phyloP scores from a whole-genome alignment of 2,797 vertebrate species.

The Artibeus jamaicensis region DNA sequence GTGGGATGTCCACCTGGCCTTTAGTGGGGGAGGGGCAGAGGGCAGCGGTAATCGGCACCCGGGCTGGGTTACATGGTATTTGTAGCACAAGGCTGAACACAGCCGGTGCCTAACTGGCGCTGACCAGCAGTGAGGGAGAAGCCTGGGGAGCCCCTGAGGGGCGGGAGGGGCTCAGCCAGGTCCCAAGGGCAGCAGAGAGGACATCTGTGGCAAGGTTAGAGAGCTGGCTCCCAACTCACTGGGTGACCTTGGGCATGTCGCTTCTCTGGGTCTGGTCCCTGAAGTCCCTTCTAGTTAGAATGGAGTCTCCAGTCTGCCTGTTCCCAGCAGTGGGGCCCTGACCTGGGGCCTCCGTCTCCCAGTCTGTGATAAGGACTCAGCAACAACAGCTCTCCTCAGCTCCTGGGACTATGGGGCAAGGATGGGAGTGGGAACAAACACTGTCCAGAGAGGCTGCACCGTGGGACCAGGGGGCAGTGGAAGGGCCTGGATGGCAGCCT shows the following conservation, averaged over 20 bases:
- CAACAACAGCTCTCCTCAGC: background rate
- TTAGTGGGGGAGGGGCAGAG: background rate
- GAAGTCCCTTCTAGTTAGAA: background rate
- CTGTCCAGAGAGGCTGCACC: background rate
- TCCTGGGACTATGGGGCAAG: background rate
- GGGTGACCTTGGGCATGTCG: background rate
- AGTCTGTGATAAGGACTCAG: background rate
- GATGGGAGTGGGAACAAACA: fast-evolving
- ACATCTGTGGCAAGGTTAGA: background rate
- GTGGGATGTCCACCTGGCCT: background rate
- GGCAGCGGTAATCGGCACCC: background rate
- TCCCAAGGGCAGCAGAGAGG: background rate
- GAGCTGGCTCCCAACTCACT: background rate
- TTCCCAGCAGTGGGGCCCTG: background rate
- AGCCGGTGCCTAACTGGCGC: background rate
- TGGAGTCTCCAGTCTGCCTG: background rate
- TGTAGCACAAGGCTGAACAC: background rate
- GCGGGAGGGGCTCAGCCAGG: background rate
- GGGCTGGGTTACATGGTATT: background rate
- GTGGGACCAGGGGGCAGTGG: background rate
- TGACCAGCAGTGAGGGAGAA: background rate
- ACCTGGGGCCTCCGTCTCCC: background rate
- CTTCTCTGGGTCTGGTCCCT: background rate
- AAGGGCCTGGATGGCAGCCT: background rate
- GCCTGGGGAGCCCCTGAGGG: background rate